A percentile compares a stretch with the other conserved stretches of the same genome.
phyloP scores from a whole-genome alignment of 2,888 invertebrate species.

The Erpobdella octoculata region DNA sequence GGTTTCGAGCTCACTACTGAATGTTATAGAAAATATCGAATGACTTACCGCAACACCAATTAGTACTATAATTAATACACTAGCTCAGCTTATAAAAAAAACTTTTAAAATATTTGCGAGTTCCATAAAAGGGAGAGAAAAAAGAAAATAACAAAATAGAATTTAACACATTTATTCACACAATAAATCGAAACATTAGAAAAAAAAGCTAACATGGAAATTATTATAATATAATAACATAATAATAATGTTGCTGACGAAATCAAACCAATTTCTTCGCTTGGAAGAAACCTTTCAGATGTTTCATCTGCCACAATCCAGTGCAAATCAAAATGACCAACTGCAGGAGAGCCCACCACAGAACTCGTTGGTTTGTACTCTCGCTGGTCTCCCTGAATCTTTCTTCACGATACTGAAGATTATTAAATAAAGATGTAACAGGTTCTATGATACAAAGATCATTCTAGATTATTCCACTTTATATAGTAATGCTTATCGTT shows the following conservation, averaged over 20 bases:
- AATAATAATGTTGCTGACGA: constrained; percentile 32
- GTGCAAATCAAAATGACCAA: constrained; percentile 79
- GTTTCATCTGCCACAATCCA: constrained; percentile 98
- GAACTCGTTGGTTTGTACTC: constrained; percentile 73
- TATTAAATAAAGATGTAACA: neutral
- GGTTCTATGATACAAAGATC: neutral
- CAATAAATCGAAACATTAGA: no score
- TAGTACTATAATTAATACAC: no score
- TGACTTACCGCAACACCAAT: no score
- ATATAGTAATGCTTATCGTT: neutral
- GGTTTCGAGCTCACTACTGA: no score
- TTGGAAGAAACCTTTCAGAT: constrained; percentile 97
- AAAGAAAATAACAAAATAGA: no score
- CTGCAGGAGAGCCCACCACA: constrained; percentile 91
- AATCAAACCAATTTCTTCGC: constrained; percentile 68
- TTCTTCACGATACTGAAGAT: constrained; percentile 82
- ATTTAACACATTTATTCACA: no score
- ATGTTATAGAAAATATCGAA: no score
- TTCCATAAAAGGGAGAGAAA: no score
- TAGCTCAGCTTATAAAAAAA: no score
- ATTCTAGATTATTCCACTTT: neutral
- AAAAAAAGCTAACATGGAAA: no score
- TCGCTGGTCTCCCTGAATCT: constrained; percentile 94
- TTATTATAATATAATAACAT: no score
- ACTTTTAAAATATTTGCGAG: no score